Evolutionary conservation across 2,797 vertebrate species (phyloP).

Genomic region (Acrocephalus scirpaceus): DNA sequence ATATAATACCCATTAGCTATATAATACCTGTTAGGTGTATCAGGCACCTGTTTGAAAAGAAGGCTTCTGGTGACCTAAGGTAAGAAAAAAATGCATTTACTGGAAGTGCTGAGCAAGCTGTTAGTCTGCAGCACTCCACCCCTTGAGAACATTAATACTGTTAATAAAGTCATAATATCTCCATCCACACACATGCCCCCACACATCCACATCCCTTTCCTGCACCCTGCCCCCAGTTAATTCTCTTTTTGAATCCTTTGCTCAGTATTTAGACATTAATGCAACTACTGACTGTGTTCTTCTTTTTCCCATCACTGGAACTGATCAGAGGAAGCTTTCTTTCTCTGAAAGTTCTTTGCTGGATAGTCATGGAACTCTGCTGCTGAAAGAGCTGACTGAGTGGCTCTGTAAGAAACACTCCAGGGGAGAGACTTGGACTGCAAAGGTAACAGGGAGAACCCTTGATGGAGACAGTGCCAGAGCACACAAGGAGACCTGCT

Average conservation of each 20-base stretch:
- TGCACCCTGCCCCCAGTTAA: accelerated
- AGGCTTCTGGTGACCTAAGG: background rate
- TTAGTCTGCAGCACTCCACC: background rate
- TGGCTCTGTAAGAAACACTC: background rate
- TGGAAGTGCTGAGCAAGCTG: background rate
- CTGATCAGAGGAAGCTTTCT: background rate
- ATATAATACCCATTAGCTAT: background rate
- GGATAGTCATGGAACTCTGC: accelerated
- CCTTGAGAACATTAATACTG: background rate
- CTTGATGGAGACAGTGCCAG: background rate
- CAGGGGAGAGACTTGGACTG: too few relatives aligned
- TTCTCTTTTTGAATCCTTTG: background rate
- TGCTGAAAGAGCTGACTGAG: background rate
- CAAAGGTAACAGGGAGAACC: background rate
- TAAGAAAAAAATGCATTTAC: background rate
- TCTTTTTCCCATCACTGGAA: background rate
- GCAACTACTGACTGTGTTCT: background rate
- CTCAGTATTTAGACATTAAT: background rate
- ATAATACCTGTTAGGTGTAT: background rate
- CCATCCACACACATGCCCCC: background rate
- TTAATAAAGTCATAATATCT: background rate
- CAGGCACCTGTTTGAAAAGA: background rate
- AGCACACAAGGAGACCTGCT: background rate
- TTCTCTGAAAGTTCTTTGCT: background rate
- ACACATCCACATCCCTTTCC: background rate